Evolutionary conservation across 64 coral and sea anemone species (phyloP).

Genomic region (Montipora foliosa): DNA sequence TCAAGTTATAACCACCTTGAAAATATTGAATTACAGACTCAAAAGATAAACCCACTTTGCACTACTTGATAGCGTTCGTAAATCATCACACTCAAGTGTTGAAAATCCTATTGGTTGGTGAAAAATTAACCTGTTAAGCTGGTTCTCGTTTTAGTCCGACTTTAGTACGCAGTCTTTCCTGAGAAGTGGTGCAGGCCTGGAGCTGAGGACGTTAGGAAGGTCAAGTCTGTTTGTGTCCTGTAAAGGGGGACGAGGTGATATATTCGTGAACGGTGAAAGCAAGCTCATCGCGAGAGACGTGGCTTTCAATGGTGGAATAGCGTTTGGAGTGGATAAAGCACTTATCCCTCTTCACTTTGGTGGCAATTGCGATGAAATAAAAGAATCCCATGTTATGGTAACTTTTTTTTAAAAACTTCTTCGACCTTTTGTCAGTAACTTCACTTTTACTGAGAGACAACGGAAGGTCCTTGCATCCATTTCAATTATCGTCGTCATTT

Average conservation of each 20-base stretch:
- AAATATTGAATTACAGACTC: too few relatives aligned
- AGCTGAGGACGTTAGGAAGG: conserved; percentile 75
- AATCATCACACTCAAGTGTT: too few relatives aligned
- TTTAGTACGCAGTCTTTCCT: conserved; percentile 72
- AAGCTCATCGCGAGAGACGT: conserved; percentile 79
- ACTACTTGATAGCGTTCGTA: too few relatives aligned
- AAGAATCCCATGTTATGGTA: conserved; percentile 52
- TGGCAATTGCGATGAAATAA: conserved; percentile 79
- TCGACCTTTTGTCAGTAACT: too few relatives aligned
- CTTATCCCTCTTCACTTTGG: conserved; percentile 81
- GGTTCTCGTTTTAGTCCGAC: conserved; percentile 36
- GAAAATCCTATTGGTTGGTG: too few relatives aligned
- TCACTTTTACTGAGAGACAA: too few relatives aligned
- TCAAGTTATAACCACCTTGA: too few relatives aligned
- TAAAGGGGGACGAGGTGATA: conserved; percentile 82
- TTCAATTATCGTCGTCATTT: too few relatives aligned
- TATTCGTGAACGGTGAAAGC: conserved; percentile 85
- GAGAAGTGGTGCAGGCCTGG: conserved; percentile 77
- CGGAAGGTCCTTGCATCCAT: too few relatives aligned
- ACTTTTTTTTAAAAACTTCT: background rate
- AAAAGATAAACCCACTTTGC: too few relatives aligned
- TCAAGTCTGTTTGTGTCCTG: conserved; percentile 86
- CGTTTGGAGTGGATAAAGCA: conserved; percentile 73
- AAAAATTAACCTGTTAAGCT: background rate
- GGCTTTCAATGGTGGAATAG: conserved; percentile 70